Evolutionary conservation across 2,888 invertebrate species (phyloP), one percentile per base, ranked within the genome.

Genomic region (Mimachlamys varia): DNA sequence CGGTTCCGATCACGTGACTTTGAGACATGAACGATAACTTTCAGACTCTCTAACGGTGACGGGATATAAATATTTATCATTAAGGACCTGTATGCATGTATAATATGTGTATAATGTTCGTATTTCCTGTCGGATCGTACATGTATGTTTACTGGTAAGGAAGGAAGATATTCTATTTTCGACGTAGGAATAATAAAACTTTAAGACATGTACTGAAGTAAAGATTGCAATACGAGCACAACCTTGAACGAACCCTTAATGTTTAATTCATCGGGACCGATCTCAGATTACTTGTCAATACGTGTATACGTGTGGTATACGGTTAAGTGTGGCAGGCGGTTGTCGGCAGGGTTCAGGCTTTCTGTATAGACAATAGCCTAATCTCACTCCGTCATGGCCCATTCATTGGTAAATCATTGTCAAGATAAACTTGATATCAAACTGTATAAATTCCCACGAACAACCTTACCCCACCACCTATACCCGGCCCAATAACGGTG

Each of bases 371-470:
- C 76, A 76, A 76, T 76, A 15, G 13, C 7, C 27, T 12, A 76
- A 76, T 76, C 76, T 76, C 76, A 76, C 76, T 76, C 33, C 76
- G 76, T 27, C 76, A 76, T 17, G 33, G 33, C 5, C 76, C 76
- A 76, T 76, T 76, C 76, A 76, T 76, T 33, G 76, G 76, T 76
- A 27, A 76, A 76, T 33, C 76, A 76, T 76, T 33, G 76, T 27
- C 13, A 33, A 10, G 76, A 33, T 76, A 33, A 22, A 7, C 33
- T 33, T 33, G 76, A 76, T 76, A 76, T 76, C 13, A 76, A 76
- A 76, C 33, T 76, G 33, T 15, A 76, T 76, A 33, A 76, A 76
- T 76, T 76, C 76, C 12, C 76, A 76, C 76, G 33, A 76, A 19
- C 33, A 13, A 27, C 58, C 33, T 33, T 27, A 76, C 76, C 76